Evolutionary conservation across 2,888 invertebrate species (phyloP).

Genomic region (Eupithecia insigniata): DNA sequence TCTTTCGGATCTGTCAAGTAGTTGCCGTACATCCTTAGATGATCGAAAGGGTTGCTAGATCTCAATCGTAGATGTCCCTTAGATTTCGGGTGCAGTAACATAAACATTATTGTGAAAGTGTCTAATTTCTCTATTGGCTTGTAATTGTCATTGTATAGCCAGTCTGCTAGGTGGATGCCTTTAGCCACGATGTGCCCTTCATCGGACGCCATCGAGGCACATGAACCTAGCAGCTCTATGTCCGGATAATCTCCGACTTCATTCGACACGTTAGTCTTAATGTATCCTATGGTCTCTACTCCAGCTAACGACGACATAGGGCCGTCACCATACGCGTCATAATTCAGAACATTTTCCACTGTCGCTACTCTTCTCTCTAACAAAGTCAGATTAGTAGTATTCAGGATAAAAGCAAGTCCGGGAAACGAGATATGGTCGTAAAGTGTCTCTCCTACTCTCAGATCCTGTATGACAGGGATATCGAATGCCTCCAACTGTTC

Average conservation of each 20-base stretch:
- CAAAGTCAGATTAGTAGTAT: slow-evolving; percentile 69
- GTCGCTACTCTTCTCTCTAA: slow-evolving; percentile 61
- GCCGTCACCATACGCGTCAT: slow-evolving; percentile 75
- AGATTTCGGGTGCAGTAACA: slow-evolving; percentile 86
- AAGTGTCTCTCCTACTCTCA: slow-evolving; percentile 87
- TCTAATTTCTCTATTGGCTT: slow-evolving; percentile 72
- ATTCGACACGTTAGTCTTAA: slow-evolving; percentile 83
- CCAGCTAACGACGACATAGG: slow-evolving; percentile 82
- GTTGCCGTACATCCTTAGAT: slow-evolving; percentile 88
- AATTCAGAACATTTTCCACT: slow-evolving; percentile 65
- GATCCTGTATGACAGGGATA: slow-evolving; percentile 85
- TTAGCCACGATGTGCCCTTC: slow-evolving; percentile 74
- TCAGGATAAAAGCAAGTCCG: slow-evolving; percentile 81
- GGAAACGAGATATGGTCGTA: slow-evolving; percentile 88
- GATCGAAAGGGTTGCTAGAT: slow-evolving; percentile 86
- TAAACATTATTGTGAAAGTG: slow-evolving; percentile 79
- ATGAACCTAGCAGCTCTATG: slow-evolving; percentile 85
- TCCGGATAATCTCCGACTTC: slow-evolving; percentile 85
- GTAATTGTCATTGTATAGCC: slow-evolving; percentile 72
- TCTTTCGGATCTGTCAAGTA: slow-evolving; percentile 87
- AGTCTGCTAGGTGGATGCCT: slow-evolving; percentile 69
- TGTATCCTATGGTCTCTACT: slow-evolving; percentile 84
- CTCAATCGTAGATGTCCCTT: slow-evolving; percentile 86
- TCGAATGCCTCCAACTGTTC: slow-evolving; percentile 82
- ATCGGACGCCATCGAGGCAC: slow-evolving; percentile 84